Base-by-base conservation (phyloP, 2,113 vertebrate species). In the Melozone crissalis region DNA sequence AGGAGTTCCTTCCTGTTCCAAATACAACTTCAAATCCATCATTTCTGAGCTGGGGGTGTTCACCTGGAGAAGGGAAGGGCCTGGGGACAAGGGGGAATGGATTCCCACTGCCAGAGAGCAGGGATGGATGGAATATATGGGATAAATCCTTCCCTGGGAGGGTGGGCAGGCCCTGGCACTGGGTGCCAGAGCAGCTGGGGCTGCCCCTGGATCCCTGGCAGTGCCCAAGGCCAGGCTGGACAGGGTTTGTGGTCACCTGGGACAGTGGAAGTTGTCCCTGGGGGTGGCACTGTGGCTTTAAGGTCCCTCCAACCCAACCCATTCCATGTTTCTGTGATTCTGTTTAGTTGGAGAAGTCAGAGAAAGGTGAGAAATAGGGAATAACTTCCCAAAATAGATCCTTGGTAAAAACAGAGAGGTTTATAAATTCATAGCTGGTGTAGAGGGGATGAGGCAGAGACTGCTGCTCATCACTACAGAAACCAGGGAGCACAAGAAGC, bases 71-170 rank as follows among this genome's bases (percentile, higher is more conserved):
- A 89, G 15, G 27, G 20, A 26, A 61, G 61, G 44, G 19, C 24
- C 24, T 24, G 15, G 54, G 21, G 44, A 66, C 44, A 89, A 37
- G 22, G 11, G 28, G 16, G 23, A 46, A 61, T 39, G 61, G 46
- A 0, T 54, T 41, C 24, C 0, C 13, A 26, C 19, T 82, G 69
- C 13, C 69, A 52, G 10, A 52, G 13, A 11, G 15, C 13, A 89
- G 78, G 37, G 7, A 0, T 19, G 1, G 44, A 2, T 30, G 28
- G 33, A 33, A n/a, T 14, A n/a, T 3, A n/a, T 8, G 3, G 33
- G n/a, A 2, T 11, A 1, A 61, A 68, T 54, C 61, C 0, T 0
- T 26, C 6, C 12, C 77, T 67, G 15, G 0, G 5, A 89, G 28
- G 52, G 31, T 24, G 12, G 4, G 3, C 0, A 65, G 35, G 22